Base-by-base conservation (phyloP, 2,888 invertebrate species). In the Idaea straminata region DNA sequence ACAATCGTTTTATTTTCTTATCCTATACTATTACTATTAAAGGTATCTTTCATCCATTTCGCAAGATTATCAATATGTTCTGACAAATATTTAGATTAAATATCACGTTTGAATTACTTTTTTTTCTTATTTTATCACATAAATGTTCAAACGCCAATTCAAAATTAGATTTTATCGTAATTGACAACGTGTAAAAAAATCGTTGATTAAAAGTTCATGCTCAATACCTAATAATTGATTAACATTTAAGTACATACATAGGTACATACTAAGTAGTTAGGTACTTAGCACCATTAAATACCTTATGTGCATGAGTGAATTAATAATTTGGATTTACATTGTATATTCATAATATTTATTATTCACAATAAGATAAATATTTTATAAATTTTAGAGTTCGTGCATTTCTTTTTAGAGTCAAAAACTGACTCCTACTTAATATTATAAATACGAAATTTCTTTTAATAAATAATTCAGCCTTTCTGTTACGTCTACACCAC, bases 221-320 rank as follows among this genome's bases (percentile, higher is more conserved):
- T 47, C 10, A 10, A 10, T 13, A 47, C 7, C 47, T 4, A 47
- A 13, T 47, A 10, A 47, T 47, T 47, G 47, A 47, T 47, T 47
- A 47, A 47, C 47, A 7, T 47, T 47, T 47, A 13, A 4, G 25
- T 25, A 25, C 25, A 2, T 25, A 25, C 1, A 25, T 25, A 25
- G 25, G 25, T 25, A 47, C 47, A 13, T 47, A 10, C 13, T 47
- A 13, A 4, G 13, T 47, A 13, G 47, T 5, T 10, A 13, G 10
- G 13, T 47, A 47, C 47, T 13, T 47, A 4, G 47, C 47, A 5
- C 58, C 15, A 25, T 13, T 59, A 62, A 64, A 64, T 58, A 35
- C 13, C 35, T 64, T 6, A 64, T 64, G 10, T 58, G n/a, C n/a
- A 64, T 38, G 36, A 47, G 15, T 34, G 58, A 62, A 61, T 62